Evolutionary conservation across 1,140 invertebrate genomes (phyloP).

Genomic region (Venustaconcha ellipsiformis): DNA sequence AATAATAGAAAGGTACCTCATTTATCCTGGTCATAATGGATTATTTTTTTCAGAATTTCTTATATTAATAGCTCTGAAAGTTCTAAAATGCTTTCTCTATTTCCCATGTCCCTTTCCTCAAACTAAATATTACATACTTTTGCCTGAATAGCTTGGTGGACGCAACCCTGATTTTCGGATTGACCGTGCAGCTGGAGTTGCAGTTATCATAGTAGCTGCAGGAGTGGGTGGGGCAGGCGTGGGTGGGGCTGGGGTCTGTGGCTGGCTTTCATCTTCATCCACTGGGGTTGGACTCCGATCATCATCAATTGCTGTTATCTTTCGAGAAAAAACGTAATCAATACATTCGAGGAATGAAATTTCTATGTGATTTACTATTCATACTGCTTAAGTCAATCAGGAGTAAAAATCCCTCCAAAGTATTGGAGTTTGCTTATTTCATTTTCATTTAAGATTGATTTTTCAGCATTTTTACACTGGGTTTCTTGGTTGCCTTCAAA

Average conservation of each 20-base stretch:
- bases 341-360: too few relatives aligned
- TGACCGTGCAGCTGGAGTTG: conserved; percentile 19
- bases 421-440: too few relatives aligned
- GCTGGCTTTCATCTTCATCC: conserved; percentile 4
- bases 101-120: neutral
- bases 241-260: conserved; percentile 18
- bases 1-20: too few relatives aligned
- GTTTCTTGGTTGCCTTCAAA: too few relatives aligned
- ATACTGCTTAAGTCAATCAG: too few relatives aligned
- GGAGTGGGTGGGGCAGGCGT: conserved; percentile 16
- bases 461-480: too few relatives aligned
- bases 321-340: conserved; percentile 3
- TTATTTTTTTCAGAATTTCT: neutral
- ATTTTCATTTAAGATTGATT: too few relatives aligned
- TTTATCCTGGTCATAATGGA: neutral
- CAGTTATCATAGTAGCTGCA: conserved; percentile 16
- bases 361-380: too few relatives aligned
- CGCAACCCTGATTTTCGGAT: conserved; percentile 48
- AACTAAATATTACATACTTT: conserved; percentile 44
- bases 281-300: conserved; percentile 5
- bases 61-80: too few relatives aligned
- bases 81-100: too few relatives aligned
- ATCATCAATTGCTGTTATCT: conserved; percentile 52
- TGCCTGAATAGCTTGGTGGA: conserved; percentile 60
- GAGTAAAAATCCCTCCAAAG: too few relatives aligned